Base-by-base conservation (phyloP, 1,140 invertebrate species). In the Brachionus calyciflorus region DNA sequence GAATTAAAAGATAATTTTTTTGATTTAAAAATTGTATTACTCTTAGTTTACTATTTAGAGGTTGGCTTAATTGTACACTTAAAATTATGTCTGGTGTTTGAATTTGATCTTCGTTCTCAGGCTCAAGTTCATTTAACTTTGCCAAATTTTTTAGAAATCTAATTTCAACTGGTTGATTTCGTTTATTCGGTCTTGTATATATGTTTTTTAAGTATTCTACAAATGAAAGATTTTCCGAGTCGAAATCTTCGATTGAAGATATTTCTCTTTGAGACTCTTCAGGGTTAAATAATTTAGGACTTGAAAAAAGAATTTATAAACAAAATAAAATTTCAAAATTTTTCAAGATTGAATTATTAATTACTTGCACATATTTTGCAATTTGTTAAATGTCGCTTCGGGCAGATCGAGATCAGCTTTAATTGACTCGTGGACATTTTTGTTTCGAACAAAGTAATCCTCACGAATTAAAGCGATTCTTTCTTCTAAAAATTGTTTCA, bases 301-400 rank as follows among this genome's bases (percentile, higher is more conserved):
- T 73, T 65, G 21, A 26, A 14, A 46, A 19, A 14, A 3, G 3
- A 21, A 3, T 7, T 9, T 5, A 48, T 40, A 33, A 10, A 30
- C 12, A 30, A 1, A 24, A 21, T 51, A 3, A 14, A 24, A 19
- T 49, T 9, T 46, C 24, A 17, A 24, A 21, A 17, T 30, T 40
- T 51, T n/a, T 28, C 17, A 12, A 26, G 17, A 5, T 51, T 3
- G 49, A 30, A n/a, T n/a, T n/a, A n/a, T 0, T 44, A 3, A 6
- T 70, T 53, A 73, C 69, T 73, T 55, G 69, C 69, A 73, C 69
- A 73, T 73, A 2, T 1, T 19, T 73, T 55, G 28, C 14, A 73
- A 28, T 41, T 49, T 73, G 19, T 12, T 40, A 41, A 73, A 73
- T 14, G 69, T 46, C 12, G 21, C 44, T 19, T 73, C 46, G 0